Percentiles rank a stretch among this genome's conserved stretches.
Evolutionary conservation across 2,888 invertebrate genomes (phyloP).

Genomic region (Lasius fuliginosus): DNA sequence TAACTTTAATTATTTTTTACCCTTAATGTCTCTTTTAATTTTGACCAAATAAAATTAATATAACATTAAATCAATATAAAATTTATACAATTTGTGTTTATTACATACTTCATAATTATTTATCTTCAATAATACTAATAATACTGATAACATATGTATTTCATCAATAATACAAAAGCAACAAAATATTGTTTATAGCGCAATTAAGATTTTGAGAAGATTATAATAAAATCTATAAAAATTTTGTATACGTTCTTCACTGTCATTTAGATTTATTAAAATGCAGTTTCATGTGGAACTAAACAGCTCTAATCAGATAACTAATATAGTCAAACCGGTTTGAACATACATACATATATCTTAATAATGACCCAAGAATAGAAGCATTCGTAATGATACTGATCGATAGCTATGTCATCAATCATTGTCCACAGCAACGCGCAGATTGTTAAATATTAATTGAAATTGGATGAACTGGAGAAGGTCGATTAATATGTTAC

Average conservation of each 20-base stretch:
- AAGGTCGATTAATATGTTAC: conserved; percentile 42
- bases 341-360: conserved; percentile 11
- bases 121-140: background rate
- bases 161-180: background rate
- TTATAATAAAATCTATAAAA: background rate
- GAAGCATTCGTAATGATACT: conserved; percentile 42
- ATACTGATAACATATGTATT: background rate
- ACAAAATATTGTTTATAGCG: too few relatives aligned
- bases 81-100: background rate
- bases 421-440: conserved; percentile 48
- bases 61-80: background rate
- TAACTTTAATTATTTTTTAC: background rate
- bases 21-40: background rate
- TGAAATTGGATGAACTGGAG: background rate
- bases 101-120: background rate
- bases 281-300: conserved; percentile 22
- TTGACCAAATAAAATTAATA: background rate
- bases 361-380: conserved; percentile 61
- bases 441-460: conserved; percentile 39
- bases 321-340: conserved; percentile 3
- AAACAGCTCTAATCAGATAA: conserved; percentile 64
- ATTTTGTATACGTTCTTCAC: background rate
- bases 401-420: conserved; percentile 54
- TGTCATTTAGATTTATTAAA: background rate
- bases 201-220: background rate